Percentiles rank a stretch among this genome's conserved stretches.
Evolutionary conservation across 1,140 invertebrate species (phyloP).

Genomic region (Pissodes strobi): DNA sequence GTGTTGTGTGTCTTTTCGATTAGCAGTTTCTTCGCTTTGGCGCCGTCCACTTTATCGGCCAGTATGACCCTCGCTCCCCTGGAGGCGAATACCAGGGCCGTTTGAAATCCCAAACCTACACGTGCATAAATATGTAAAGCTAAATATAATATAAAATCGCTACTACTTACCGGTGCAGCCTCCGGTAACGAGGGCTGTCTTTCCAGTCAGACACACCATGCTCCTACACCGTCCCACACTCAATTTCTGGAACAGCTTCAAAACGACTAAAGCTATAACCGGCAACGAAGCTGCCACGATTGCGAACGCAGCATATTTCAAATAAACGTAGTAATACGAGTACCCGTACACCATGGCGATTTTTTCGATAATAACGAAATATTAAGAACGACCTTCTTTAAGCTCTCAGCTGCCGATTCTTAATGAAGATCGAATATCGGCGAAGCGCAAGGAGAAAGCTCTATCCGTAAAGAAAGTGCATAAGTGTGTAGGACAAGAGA

Average conservation of each 20-base stretch:
- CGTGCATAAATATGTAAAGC: neutral
- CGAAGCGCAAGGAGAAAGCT: constrained; percentile 6
- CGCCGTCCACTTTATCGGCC: constrained; percentile 48
- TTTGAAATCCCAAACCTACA: constrained; percentile 50
- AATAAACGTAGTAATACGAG: constrained; percentile 35
- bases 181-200: constrained; percentile 46
- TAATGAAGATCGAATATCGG: neutral
- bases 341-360: constrained; percentile 26
- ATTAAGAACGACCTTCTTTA: neutral
- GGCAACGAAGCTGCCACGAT: constrained; percentile 34
- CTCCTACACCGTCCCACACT: constrained; percentile 42
- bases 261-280: constrained; percentile 36
- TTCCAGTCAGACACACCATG: constrained; percentile 44
- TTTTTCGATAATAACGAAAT: too few relatives aligned
- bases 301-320: constrained; percentile 42
- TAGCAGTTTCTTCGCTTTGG: constrained; percentile 54
- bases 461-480: constrained; percentile 34
- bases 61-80: constrained; percentile 50
- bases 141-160: neutral
- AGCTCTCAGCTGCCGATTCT: neutral
- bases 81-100: constrained; percentile 47
- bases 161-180: constrained; percentile 38
- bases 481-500: constrained; percentile 27
- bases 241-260: constrained; percentile 45
- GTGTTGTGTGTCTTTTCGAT: constrained; percentile 48